Conservation (phyloP, 2,113 vertebrate species). For the Ranitomeya variabilis region DNA sequence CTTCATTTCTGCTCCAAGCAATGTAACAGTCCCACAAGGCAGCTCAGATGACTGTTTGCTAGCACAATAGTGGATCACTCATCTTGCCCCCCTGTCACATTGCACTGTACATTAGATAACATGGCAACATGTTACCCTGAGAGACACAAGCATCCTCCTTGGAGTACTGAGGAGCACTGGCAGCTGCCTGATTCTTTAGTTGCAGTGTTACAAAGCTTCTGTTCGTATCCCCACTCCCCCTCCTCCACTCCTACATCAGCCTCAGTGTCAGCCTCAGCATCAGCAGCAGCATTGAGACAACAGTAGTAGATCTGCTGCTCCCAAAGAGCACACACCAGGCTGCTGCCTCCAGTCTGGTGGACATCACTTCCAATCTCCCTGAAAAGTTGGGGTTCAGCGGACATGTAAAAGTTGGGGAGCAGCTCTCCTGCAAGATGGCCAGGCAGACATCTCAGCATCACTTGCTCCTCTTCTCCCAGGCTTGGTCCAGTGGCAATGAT, state of each 20-base stretch:
- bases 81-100: background rate
- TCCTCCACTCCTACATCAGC: constrained; percentile 40
- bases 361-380: background rate
- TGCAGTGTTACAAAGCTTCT: constrained; percentile 52
- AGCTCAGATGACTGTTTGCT: background rate
- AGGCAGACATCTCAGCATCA: background rate
- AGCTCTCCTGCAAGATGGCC: background rate
- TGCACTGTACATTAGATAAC: background rate
- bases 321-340: constrained; percentile 2
- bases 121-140: background rate
- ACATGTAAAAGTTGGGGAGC: background rate
- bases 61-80: background rate
- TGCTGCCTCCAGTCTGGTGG: constrained; percentile 29
- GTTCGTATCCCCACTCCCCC: constrained; percentile 20
- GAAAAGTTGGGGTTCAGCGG: constrained; percentile 33
- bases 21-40: background rate
- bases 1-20: background rate
- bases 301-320: constrained; percentile 13
- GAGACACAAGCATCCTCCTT: background rate
- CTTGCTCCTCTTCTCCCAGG: background rate
- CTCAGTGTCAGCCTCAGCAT: constrained; percentile 46
- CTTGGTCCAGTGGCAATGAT: constrained; percentile 43
- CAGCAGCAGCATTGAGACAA: constrained; percentile 34
- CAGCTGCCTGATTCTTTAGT: constrained; percentile 49
- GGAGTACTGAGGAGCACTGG: background rate